Conservation (phyloP, 2,888 invertebrate genomes). For the Caenorhabditis panamensis region DNA sequence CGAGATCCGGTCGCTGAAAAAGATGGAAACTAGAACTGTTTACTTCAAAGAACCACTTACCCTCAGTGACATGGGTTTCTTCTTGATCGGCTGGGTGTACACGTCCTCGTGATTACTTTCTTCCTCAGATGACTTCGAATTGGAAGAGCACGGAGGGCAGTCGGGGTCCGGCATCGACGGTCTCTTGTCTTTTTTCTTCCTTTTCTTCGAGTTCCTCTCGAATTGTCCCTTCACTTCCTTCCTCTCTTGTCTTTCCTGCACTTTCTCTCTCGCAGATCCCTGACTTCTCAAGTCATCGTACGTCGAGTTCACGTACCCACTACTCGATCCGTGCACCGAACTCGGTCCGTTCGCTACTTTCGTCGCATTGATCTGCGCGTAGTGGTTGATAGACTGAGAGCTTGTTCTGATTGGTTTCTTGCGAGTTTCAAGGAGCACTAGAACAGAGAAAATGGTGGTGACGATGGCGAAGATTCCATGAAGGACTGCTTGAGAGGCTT, state of each 20-base stretch:
- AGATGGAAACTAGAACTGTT: too few species aligned
- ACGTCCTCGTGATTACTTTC: slow-evolving; percentile 55
- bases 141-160: slow-evolving; percentile 55
- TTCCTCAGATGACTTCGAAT: slow-evolving; percentile 57
- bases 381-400: slow-evolving; percentile 51
- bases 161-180: slow-evolving; percentile 61
- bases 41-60: slow-evolving; percentile 32
- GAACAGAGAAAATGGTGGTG: slow-evolving; percentile 62
- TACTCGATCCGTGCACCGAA: slow-evolving; percentile 66
- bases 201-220: slow-evolving; percentile 61
- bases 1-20: slow-evolving; percentile 26
- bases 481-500: slow-evolving; percentile 68
- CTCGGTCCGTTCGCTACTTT: slow-evolving; percentile 59
- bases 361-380: slow-evolving; percentile 47
- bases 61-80: slow-evolving; percentile 37
- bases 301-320: slow-evolving; percentile 75
- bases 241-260: slow-evolving; percentile 12
- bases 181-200: slow-evolving; percentile 34
- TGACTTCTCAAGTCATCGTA: slow-evolving; percentile 67
- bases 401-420: slow-evolving; percentile 34
- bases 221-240: slow-evolving; percentile 44
- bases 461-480: slow-evolving; percentile 67
- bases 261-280: slow-evolving; percentile 31
- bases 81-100: slow-evolving; percentile 66
- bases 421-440: slow-evolving; percentile 39